Evolutionary conservation across 2,113 vertebrate genomes (phyloP).

Genomic region (Trogon surrucura): DNA sequence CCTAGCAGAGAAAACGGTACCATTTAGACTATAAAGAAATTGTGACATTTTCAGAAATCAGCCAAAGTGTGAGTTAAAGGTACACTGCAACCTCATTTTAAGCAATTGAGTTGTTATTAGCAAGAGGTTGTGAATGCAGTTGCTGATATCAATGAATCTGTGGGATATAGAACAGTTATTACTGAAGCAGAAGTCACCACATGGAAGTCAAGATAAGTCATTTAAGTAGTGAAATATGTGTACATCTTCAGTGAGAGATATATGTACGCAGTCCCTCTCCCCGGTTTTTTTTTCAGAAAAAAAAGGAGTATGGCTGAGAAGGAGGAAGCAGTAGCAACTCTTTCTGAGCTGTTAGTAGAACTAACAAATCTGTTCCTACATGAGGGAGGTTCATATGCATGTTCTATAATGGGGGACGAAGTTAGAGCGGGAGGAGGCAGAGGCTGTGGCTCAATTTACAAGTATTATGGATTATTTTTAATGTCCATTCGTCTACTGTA

Average conservation of each 20-base stretch:
- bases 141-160: background rate
- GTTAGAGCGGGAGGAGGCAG: background rate
- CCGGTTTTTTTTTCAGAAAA: background rate
- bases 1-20: constrained; percentile 1
- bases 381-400: background rate
- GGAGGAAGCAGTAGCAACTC: background rate
- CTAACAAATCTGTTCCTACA: background rate
- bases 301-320: background rate
- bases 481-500: background rate
- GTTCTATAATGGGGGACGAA: background rate
- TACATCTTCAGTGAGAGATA: background rate
- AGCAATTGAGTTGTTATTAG: background rate
- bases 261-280: background rate
- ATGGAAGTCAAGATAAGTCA: background rate
- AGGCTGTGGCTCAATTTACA: background rate
- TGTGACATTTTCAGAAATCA: background rate
- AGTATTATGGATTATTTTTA: background rate
- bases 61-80: background rate
- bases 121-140: background rate
- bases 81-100: background rate
- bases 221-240: background rate
- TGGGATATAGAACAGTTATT: background rate
- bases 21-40: background rate
- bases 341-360: background rate
- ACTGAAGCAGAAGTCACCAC: background rate